Evolutionary conservation across 2,797 vertebrate genomes (phyloP).

Genomic region (Anguilla obscura): DNA sequence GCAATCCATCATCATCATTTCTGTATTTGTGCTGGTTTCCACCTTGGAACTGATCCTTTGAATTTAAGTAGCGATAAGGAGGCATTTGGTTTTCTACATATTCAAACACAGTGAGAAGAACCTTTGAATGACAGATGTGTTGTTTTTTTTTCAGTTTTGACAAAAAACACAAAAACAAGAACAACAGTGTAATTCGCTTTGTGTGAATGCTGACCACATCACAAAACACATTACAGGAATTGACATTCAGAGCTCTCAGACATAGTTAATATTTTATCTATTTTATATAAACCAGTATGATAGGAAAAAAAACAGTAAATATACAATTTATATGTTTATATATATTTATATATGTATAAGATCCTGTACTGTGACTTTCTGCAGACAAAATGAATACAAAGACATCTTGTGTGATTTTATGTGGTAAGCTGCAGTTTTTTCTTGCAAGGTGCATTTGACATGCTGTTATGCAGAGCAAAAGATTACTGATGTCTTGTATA

Average conservation of each 20-base stretch:
- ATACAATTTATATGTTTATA: slow-evolving; percentile 20
- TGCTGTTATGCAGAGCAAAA: slow-evolving; percentile 28
- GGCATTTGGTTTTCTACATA: neutral
- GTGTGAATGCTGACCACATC: slow-evolving; percentile 24
- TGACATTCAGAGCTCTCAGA: slow-evolving; percentile 6
- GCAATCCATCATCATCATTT: too few relatives aligned
- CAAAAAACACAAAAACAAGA: neutral
- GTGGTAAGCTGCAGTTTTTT: slow-evolving; percentile 26
- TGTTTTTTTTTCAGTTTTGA: neutral
- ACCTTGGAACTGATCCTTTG: neutral
- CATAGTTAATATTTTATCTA: slow-evolving; percentile 5
- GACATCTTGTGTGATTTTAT: neutral
- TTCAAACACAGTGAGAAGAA: neutral
- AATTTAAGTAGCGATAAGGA: neutral
- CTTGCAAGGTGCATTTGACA: slow-evolving; percentile 17
- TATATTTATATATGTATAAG: slow-evolving; percentile 4
- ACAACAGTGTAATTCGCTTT: slow-evolving; percentile 17
- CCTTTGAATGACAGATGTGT: neutral
- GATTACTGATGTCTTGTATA: neutral
- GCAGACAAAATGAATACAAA: slow-evolving; percentile 23
- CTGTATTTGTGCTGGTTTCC: neutral
- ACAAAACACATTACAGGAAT: slow-evolving; percentile 16
- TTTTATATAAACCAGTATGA: slow-evolving; percentile 29
- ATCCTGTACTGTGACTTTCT: slow-evolving; percentile 14
- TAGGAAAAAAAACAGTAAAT: slow-evolving; percentile 22